A percentile compares a stretch with the other conserved stretches of the same genome.
These are phyloP conservation scores for Globodera ellingtonae DNA, from an alignment of 1,140 invertebrate species.

Conservation along the genomic window DNA sequence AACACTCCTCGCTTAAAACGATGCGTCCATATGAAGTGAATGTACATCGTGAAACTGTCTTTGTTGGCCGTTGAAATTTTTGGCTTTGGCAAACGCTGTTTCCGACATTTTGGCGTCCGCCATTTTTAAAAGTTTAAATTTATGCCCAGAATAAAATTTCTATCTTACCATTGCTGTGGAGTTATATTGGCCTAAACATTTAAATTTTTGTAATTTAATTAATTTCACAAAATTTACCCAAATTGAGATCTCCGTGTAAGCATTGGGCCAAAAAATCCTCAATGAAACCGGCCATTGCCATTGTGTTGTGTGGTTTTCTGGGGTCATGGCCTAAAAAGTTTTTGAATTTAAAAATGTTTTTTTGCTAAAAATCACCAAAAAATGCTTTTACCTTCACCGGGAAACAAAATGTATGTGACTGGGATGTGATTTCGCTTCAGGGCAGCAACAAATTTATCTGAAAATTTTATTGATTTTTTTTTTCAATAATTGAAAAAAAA, in stretches of 20 bases:
- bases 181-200: slow-evolving; percentile 47
- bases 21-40: background rate
- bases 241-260: slow-evolving; percentile 48
- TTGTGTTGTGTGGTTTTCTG: slow-evolving; percentile 49
- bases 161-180: slow-evolving; percentile 46
- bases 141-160: no score
- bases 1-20: background rate
- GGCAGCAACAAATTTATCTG: slow-evolving; percentile 61
- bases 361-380: no score
- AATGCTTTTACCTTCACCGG: slow-evolving; percentile 43
- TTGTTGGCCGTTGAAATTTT: background rate
- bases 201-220: background rate
- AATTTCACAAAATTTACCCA: slow-evolving; percentile 7
- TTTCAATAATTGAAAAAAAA: slow-evolving; percentile 25
- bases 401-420: slow-evolving; percentile 53
- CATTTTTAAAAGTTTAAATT: background rate
- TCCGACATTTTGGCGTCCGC: background rate
- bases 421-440: slow-evolving; percentile 57
- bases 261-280: slow-evolving; percentile 54
- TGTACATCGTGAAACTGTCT: background rate
- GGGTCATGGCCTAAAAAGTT: slow-evolving; percentile 34
- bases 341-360: background rate
- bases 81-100: background rate
- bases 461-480: slow-evolving; percentile 18
- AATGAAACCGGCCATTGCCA: slow-evolving; percentile 53